Percentiles rank a stretch among this genome's conserved stretches.
These are phyloP conservation scores for Triplophysa yarkandensis DNA, from an alignment of 2,797 vertebrate genomes.

Conservation along the genomic window DNA sequence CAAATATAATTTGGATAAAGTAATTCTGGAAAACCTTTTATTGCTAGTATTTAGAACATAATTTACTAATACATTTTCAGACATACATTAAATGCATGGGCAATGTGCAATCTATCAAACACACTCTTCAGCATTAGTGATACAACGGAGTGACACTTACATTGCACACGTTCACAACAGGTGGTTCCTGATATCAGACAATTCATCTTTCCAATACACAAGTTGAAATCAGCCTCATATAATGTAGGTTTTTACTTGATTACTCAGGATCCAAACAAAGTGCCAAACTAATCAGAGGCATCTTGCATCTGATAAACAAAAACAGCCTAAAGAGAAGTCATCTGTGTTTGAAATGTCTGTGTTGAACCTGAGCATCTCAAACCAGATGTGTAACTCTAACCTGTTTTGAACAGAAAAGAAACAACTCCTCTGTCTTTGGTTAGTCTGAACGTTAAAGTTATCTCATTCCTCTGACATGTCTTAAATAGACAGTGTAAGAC, in stretches of 20 bases:
- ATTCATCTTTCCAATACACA: constrained; percentile 44
- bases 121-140: background rate
- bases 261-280: constrained; percentile 71
- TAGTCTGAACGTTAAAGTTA: constrained; percentile 42
- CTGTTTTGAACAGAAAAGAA: constrained; percentile 31
- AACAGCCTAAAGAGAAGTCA: constrained; percentile 69
- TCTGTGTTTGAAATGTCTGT: constrained; percentile 67
- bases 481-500: constrained; percentile 9
- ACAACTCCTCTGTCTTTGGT: constrained; percentile 51
- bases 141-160: constrained; percentile 23
- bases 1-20: too few relatives aligned
- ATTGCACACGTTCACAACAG: constrained; percentile 30
- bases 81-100: background rate
- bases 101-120: background rate
- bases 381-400: constrained; percentile 50
- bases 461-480: constrained; percentile 43
- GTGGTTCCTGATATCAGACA: constrained; percentile 35
- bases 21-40: too few relatives aligned
- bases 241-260: constrained; percentile 64
- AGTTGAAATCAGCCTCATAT: constrained; percentile 70
- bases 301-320: constrained; percentile 62
- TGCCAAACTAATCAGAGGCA: constrained; percentile 72
- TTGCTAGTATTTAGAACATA: too few relatives aligned
- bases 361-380: constrained; percentile 44
- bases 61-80: constrained; percentile 1